phyloP scores from a whole-genome alignment of 1,140 invertebrate species.

The Chymomyza costata region DNA sequence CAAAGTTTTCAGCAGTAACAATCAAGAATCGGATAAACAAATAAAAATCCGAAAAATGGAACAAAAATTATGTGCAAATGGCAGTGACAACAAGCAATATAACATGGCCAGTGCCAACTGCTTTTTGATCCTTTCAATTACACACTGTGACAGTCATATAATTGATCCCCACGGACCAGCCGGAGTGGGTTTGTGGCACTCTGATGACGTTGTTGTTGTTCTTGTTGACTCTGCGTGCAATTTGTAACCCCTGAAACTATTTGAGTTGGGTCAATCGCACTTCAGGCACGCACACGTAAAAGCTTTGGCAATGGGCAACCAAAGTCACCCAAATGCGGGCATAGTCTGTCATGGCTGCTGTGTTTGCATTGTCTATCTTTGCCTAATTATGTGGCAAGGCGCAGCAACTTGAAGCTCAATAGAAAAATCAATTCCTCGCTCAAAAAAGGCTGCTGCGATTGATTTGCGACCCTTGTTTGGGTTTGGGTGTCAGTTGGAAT shows the following conservation, averaged over 20 bases:
- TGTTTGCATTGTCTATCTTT: background rate
- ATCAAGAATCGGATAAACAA: constrained; percentile 32
- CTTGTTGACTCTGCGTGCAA: no score
- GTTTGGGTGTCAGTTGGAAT: constrained; percentile 3
- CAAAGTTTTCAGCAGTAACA: constrained; percentile 60
- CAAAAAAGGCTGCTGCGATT: constrained; percentile 47
- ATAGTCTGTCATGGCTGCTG: no score
- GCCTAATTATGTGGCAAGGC: constrained; percentile 71
- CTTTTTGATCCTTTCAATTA: constrained; percentile 65
- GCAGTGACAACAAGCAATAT: background rate
- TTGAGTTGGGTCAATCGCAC: constrained; percentile 64
- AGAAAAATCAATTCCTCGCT: background rate
- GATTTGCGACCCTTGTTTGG: constrained; percentile 56
- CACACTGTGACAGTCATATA: constrained; percentile 69
- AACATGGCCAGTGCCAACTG: constrained; percentile 1
- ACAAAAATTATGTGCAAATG: constrained; percentile 34
- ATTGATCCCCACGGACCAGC: constrained; percentile 63
- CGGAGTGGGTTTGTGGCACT: background rate
- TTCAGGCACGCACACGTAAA: no score
- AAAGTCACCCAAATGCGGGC: no score
- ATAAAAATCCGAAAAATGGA: constrained; percentile 18
- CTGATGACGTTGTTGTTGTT: no score
- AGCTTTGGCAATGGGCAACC: no score
- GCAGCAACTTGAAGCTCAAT: constrained; percentile 43
- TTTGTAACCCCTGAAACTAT: constrained; percentile 39